Conservation (phyloP, 2,888 invertebrate genomes). For the Junonia oenone region DNA sequence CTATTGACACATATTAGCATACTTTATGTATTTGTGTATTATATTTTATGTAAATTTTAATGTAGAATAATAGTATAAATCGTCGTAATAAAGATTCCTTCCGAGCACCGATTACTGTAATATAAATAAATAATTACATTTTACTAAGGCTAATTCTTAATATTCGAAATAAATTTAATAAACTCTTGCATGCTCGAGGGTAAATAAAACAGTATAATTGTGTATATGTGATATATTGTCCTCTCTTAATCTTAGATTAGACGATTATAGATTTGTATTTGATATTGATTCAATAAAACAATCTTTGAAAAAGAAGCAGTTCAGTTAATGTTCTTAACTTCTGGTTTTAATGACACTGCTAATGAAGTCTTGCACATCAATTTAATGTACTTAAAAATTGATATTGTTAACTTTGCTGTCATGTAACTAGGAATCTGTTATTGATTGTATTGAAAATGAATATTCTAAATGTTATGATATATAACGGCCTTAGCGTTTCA, state of each 20-base stretch:
- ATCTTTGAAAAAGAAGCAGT: background rate
- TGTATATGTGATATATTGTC: slow-evolving; percentile 29
- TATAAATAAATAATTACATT: slow-evolving; percentile 14
- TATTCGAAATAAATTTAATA: slow-evolving; percentile 13
- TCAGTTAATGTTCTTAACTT: slow-evolving; percentile 15
- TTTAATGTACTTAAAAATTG: slow-evolving; percentile 62
- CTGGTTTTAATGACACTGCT: slow-evolving; percentile 23
- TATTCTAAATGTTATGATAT: slow-evolving; percentile 47
- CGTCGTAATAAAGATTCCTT: slow-evolving; percentile 5
- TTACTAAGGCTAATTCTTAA: slow-evolving; percentile 16
- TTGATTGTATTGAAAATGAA: slow-evolving; percentile 33
- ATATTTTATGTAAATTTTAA: slow-evolving; percentile 39
- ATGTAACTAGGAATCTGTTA: slow-evolving; percentile 25
- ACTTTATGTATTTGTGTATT: slow-evolving; percentile 49
- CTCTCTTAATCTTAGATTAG: slow-evolving; percentile 25
- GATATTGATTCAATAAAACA: slow-evolving; percentile 3
- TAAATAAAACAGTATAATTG: slow-evolving; percentile 22
- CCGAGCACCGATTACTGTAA: slow-evolving; percentile 22
- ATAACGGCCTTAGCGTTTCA: slow-evolving; percentile 50
- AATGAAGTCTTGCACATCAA: slow-evolving; percentile 30
- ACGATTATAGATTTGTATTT: slow-evolving; percentile 17
- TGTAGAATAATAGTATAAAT: slow-evolving; percentile 30
- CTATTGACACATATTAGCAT: slow-evolving; percentile 49
- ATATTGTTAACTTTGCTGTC: slow-evolving; percentile 44
- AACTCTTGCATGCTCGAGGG: slow-evolving; percentile 18